Percentiles rank a stretch among this genome's conserved stretches.
Conservation (phyloP, 2,888 invertebrate species). For the Lithophane socia region DNA sequence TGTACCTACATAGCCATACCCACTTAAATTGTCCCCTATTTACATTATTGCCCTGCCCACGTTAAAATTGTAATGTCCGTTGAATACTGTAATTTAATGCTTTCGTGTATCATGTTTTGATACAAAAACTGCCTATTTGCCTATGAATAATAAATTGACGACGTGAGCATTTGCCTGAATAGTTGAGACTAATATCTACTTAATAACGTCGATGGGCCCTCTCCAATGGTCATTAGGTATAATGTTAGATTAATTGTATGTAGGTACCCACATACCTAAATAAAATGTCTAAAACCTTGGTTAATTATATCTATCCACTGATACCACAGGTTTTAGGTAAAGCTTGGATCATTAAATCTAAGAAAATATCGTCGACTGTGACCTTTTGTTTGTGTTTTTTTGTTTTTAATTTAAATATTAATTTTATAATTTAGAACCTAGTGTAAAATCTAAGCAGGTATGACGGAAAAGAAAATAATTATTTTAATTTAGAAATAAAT, state of each 20-base stretch:
- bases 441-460: background rate
- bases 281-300: background rate
- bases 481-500: background rate
- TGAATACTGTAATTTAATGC: conserved; percentile 73
- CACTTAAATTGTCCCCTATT: conserved; percentile 16
- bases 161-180: conserved; percentile 67
- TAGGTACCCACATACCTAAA: background rate
- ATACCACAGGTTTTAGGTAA: background rate
- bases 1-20: background rate
- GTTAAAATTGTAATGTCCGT: conserved; percentile 65
- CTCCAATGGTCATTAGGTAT: conserved; percentile 8
- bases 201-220: conserved; percentile 29
- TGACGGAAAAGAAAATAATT: background rate
- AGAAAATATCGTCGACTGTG: background rate
- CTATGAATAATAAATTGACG: conserved; percentile 83
- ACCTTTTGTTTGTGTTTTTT: background rate
- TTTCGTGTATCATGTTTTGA: conserved; percentile 67
- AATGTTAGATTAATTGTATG: conserved; percentile 30
- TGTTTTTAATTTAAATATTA: background rate
- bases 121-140: conserved; percentile 70
- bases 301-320: conserved; percentile 2
- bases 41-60: conserved; percentile 8
- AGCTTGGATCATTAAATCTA: background rate
- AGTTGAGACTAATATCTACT: conserved; percentile 38
- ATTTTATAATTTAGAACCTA: background rate